A percentile compares a stretch with the other conserved stretches of the same genome.
Evolutionary conservation across 2,888 invertebrate genomes (phyloP).

Genomic region (Trichopoda pennipes): DNA sequence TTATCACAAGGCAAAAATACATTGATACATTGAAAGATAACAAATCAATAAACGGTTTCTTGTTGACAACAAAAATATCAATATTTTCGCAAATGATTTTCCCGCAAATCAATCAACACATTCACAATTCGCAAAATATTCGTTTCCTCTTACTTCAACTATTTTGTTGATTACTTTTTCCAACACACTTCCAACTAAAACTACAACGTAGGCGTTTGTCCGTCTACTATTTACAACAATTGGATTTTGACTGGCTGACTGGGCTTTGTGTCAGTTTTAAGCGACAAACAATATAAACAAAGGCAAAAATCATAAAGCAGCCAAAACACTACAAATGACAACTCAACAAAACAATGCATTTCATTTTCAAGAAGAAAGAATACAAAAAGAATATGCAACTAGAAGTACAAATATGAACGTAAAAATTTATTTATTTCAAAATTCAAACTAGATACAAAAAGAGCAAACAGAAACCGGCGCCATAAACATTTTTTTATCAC

Average conservation of each 20-base stretch:
- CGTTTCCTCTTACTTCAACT: conserved; percentile 30
- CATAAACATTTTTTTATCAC: conserved; percentile 33
- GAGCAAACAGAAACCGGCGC: conserved; percentile 51
- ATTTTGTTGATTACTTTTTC: conserved; percentile 2
- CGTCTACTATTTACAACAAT: conserved; percentile 24
- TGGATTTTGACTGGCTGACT: conserved; percentile 13
- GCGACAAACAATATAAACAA: conserved; percentile 43
- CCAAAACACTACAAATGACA: conserved; percentile 14
- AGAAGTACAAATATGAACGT: conserved; percentile 25
- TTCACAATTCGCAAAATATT: neutral
- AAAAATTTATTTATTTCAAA: conserved; percentile 10
- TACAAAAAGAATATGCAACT: conserved; percentile 14
- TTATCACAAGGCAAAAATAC: too few species aligned
- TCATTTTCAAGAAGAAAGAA: conserved; percentile 40
- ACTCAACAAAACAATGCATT: conserved; percentile 46
- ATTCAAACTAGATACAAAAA: conserved; percentile 33
- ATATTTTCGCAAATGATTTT: too few species aligned
- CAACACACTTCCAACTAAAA: conserved; percentile 2
- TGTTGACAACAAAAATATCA: too few species aligned
- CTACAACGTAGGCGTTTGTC: conserved; percentile 38
- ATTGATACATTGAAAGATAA: too few species aligned
- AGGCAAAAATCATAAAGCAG: conserved; percentile 28
- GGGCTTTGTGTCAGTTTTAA: conserved; percentile 20
- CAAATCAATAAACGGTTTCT: too few species aligned
- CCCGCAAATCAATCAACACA: neutral